Evolutionary conservation across 2,797 vertebrate species (phyloP).

Genomic region (Sebastes elongatus): DNA sequence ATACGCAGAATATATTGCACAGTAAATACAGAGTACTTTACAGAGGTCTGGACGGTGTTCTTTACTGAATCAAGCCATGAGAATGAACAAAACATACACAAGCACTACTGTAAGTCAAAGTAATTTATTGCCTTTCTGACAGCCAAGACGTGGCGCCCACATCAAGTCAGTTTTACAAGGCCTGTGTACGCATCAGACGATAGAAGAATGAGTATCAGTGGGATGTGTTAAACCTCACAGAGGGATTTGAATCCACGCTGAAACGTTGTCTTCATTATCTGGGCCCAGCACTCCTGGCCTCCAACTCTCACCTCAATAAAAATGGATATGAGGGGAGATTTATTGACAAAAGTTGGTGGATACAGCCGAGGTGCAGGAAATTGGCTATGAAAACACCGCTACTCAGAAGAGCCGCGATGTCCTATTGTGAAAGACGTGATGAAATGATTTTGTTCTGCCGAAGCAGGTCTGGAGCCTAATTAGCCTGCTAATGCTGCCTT

Average conservation of each 20-base stretch:
- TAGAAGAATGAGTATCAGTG: conserved; percentile 47
- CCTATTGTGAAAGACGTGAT: conserved; percentile 70
- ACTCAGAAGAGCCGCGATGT: conserved; percentile 58
- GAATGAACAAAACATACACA: conserved; percentile 19
- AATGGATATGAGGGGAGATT: conserved; percentile 84
- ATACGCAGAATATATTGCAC: conserved; percentile 13
- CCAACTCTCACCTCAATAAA: conserved; percentile 80
- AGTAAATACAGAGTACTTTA: conserved; percentile 11
- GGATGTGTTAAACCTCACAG: conserved; percentile 61
- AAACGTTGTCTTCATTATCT: conserved; percentile 75
- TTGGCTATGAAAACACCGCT: conserved; percentile 78
- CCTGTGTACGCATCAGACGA: conserved; percentile 38
- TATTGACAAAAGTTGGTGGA: conserved; percentile 79
- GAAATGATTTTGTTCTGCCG: conserved; percentile 78
- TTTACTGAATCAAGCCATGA: conserved; percentile 15
- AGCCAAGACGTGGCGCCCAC: conserved; percentile 35
- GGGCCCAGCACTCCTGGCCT: conserved; percentile 56
- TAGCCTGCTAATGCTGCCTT: conserved; percentile 80
- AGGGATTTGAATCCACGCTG: conserved; percentile 68
- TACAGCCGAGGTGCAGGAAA: conserved; percentile 72
- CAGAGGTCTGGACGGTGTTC: conserved; percentile 14
- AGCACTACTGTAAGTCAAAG: conserved; percentile 24
- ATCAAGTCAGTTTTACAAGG: conserved; percentile 67
- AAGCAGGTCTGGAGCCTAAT: conserved; percentile 79
- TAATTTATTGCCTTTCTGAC: conserved; percentile 52